These are phyloP conservation scores for Diabrotica balteata DNA, from an alignment of 2,888 invertebrate genomes.

Conservation along the genomic window DNA sequence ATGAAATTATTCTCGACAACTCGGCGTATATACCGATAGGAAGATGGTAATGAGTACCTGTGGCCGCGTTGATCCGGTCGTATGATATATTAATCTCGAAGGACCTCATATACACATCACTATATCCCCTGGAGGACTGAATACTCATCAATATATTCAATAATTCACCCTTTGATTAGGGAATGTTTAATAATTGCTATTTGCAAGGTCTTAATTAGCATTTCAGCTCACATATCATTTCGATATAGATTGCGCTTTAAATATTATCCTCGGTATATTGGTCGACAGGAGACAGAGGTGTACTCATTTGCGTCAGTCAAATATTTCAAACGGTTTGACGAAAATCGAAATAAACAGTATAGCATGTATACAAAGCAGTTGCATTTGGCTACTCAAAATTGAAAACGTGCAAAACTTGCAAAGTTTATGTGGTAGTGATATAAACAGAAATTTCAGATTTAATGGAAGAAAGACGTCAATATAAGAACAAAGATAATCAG, in stretches of 20 bases:
- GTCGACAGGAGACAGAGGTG: neutral
- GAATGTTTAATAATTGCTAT: slow-evolving; percentile 32
- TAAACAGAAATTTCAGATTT: too few species aligned
- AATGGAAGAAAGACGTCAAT: too few species aligned
- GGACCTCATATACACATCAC: slow-evolving; percentile 12
- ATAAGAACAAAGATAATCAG: too few species aligned
- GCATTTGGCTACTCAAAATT: too few species aligned
- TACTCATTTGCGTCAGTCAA: neutral
- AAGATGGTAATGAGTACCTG: slow-evolving; percentile 20
- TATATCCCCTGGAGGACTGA: slow-evolving; percentile 14
- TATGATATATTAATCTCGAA: slow-evolving; percentile 16
- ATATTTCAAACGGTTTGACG: too few species aligned
- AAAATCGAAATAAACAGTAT: too few species aligned
- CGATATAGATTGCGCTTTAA: slow-evolving; percentile 15
- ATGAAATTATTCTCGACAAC: neutral
- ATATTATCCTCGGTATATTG: slow-evolving; percentile 14
- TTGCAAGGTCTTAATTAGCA: slow-evolving; percentile 27
- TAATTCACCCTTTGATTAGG: slow-evolving; percentile 25
- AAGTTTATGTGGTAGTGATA: too few species aligned
- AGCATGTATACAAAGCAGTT: too few species aligned
- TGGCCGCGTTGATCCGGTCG: neutral
- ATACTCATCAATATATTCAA: slow-evolving; percentile 31
- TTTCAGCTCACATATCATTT: slow-evolving; percentile 24
- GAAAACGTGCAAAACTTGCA: too few species aligned
- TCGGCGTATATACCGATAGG: neutral